These are phyloP conservation scores for Euspilapteryx auroguttella DNA, from an alignment of 2,888 invertebrate genomes.

Conservation along the genomic window DNA sequence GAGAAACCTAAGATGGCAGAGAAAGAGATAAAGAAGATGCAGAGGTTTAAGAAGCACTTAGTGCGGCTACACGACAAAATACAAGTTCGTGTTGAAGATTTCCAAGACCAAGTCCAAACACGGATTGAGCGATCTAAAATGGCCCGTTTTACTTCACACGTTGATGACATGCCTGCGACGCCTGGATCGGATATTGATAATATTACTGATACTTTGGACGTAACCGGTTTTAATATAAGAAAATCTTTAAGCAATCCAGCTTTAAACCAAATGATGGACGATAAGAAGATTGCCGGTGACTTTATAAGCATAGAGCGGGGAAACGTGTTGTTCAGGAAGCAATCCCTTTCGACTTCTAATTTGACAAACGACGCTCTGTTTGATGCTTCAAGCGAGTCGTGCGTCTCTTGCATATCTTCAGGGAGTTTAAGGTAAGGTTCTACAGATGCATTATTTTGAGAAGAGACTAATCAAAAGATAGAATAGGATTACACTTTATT, in stretches of 20 bases:
- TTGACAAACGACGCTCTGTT: conserved; percentile 22
- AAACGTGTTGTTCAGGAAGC: conserved; percentile 21
- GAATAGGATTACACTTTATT: too few relatives aligned
- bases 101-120: conserved; percentile 43
- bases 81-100: conserved; percentile 39
- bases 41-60: conserved; percentile 27
- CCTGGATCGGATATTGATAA: too few relatives aligned
- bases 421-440: conserved; percentile 45
- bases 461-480: too few relatives aligned
- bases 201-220: too few relatives aligned
- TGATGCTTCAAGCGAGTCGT: conserved; percentile 33
- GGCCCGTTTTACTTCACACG: conserved; percentile 29
- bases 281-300: too few relatives aligned
- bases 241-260: too few relatives aligned
- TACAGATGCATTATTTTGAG: too few relatives aligned
- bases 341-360: conserved; percentile 29
- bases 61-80: conserved; percentile 39
- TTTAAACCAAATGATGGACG: too few relatives aligned
- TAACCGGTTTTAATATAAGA: too few relatives aligned
- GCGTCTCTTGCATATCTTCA: conserved; percentile 28
- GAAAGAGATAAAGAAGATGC: conserved; percentile 36
- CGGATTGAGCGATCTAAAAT: conserved; percentile 29
- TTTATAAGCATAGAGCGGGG: conserved; percentile 33
- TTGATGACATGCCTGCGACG: too few relatives aligned
- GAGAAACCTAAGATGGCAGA: conserved; percentile 19